Evolutionary conservation across 2,797 vertebrate genomes (phyloP).

Genomic region (Neoniphon sammara): DNA sequence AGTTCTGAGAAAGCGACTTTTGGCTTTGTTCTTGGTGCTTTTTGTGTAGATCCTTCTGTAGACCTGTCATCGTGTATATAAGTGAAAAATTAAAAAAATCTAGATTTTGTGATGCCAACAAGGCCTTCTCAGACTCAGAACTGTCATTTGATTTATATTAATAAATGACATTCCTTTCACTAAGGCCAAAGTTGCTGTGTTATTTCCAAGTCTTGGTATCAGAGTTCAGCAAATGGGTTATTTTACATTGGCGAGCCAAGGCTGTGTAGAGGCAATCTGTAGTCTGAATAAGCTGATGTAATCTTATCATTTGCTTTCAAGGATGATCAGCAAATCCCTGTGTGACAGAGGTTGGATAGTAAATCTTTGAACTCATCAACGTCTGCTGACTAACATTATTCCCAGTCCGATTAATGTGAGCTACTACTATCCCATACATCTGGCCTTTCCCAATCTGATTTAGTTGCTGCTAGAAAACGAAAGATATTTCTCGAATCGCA

Average conservation of each 20-base stretch:
- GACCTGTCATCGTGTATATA: too few species aligned
- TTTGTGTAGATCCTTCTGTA: too few species aligned
- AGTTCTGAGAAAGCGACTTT: too few species aligned
- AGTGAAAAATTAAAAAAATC: too few species aligned
- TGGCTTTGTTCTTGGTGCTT: too few species aligned
- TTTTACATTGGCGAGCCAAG: constrained; percentile 28
- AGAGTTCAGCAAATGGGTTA: neutral
- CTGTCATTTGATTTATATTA: neutral
- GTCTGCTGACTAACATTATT: neutral
- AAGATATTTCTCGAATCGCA: constrained; percentile 32
- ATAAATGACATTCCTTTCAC: neutral
- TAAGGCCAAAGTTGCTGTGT: neutral
- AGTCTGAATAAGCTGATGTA: constrained; percentile 51
- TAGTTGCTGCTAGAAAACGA: constrained; percentile 9
- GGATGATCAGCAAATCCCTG: constrained; percentile 56
- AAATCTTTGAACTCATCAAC: constrained; percentile 12
- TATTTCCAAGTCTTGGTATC: constrained; percentile 3
- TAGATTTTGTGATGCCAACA: too few species aligned
- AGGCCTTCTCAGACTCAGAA: too few species aligned
- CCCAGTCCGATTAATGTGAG: constrained; percentile 12
- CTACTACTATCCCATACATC: constrained; percentile 3
- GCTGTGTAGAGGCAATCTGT: constrained; percentile 21
- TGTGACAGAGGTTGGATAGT: constrained; percentile 23
- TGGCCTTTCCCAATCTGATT: constrained; percentile 27
- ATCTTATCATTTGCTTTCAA: constrained; percentile 65